Evolutionary conservation across 2,113 vertebrate species (phyloP).

Genomic region (Columbina picui): DNA sequence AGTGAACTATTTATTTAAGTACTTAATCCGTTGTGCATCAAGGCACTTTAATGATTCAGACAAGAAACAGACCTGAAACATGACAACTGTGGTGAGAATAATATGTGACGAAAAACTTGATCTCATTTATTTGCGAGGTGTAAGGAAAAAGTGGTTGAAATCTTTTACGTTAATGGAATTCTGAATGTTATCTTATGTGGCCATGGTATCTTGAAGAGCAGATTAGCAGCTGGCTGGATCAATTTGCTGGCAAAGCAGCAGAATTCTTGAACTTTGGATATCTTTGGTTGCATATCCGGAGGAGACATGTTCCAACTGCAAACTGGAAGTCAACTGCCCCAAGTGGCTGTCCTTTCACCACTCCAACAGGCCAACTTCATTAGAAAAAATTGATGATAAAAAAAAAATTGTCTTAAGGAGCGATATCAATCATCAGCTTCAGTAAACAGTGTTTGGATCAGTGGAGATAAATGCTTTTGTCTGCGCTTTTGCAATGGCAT

Average conservation of each 20-base stretch:
- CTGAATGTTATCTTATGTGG: constrained; percentile 23
- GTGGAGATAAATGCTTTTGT: background rate
- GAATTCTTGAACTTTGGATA: constrained; percentile 19
- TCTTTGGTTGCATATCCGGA: background rate
- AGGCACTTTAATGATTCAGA: constrained; percentile 55
- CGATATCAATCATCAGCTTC: background rate
- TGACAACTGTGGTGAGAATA: constrained; percentile 13
- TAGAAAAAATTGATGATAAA: background rate
- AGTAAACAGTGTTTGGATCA: background rate
- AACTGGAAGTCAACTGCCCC: background rate
- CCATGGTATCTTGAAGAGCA: constrained; percentile 3
- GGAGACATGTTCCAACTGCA: background rate
- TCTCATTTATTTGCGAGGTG: constrained; percentile 46
- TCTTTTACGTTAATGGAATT: constrained; percentile 16
- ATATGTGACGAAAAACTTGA: background rate
- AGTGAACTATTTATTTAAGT: constrained; percentile 60
- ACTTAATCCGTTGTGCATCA: constrained; percentile 61
- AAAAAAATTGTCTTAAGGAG: background rate
- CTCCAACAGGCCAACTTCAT: background rate
- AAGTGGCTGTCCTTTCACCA: background rate
- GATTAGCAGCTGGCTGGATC: constrained; percentile 46
- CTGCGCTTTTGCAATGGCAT: background rate
- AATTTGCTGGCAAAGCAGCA: constrained; percentile 22
- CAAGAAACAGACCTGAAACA: constrained; percentile 46
- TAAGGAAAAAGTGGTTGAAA: constrained; percentile 24